A percentile compares a stretch with the other conserved stretches of the same genome.
Evolutionary conservation across 2,888 invertebrate genomes (phyloP).

Genomic region (Volucella inanis): DNA sequence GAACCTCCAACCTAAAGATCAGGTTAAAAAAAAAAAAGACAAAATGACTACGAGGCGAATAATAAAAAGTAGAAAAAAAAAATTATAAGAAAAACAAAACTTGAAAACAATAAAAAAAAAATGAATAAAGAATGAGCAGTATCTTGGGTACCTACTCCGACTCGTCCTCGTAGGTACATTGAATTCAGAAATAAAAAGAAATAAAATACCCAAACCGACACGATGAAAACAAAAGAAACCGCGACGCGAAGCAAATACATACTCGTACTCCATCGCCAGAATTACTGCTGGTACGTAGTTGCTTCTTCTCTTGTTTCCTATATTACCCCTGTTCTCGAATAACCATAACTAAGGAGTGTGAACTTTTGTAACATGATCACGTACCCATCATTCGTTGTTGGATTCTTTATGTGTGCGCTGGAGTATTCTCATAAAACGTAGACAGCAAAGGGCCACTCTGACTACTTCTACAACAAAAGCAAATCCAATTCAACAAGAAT

Average conservation of each 20-base stretch:
- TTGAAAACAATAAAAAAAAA: slow-evolving; percentile 39
- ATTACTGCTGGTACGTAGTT: no score
- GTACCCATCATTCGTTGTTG: slow-evolving; percentile 35
- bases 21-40: slow-evolving; percentile 40
- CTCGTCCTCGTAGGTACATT: slow-evolving; percentile 8
- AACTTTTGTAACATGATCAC: slow-evolving; percentile 75
- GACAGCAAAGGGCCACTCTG: slow-evolving; percentile 23
- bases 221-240: slow-evolving; percentile 63
- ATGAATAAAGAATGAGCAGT: slow-evolving; percentile 50
- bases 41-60: slow-evolving; percentile 52
- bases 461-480: slow-evolving; percentile 14
- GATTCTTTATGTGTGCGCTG: slow-evolving; percentile 25
- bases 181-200: slow-evolving; percentile 36
- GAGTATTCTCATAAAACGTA: slow-evolving; percentile 22
- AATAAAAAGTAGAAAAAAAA: slow-evolving; percentile 37
- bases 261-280: no score
- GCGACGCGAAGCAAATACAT: slow-evolving; percentile 64
- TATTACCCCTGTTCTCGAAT: slow-evolving; percentile 37
- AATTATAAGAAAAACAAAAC: slow-evolving; percentile 3
- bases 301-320: slow-evolving; percentile 37
- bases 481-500: slow-evolving; percentile 52
- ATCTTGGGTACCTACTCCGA: no score
- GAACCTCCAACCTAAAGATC: slow-evolving; percentile 45
- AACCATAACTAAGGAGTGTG: slow-evolving; percentile 70
- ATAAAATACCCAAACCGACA: slow-evolving; percentile 30